Percentiles rank a stretch among this genome's conserved stretches.
Evolutionary conservation across 2,797 vertebrate genomes (phyloP).

Genomic region (Orientallactaga sibirica): DNA sequence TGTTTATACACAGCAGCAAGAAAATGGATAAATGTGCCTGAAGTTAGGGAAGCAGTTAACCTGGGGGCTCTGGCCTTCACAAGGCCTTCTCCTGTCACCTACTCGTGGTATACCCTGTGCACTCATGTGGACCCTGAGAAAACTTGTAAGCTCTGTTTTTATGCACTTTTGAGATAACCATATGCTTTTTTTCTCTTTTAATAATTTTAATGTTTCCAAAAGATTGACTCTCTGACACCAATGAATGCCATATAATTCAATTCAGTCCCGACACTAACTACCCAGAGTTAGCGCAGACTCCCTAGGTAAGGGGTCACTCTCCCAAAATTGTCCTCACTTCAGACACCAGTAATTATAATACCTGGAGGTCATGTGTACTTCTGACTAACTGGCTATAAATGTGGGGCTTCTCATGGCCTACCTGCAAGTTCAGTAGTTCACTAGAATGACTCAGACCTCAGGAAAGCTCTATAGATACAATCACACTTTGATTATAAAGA

Average conservation of each 20-base stretch:
- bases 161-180: neutral
- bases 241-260: neutral
- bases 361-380: neutral
- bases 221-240: neutral
- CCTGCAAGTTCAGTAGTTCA: neutral
- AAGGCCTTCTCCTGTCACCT: neutral
- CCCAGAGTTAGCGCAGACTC: neutral
- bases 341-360: neutral
- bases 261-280: neutral
- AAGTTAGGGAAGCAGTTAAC: neutral
- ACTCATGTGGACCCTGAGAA: neutral
- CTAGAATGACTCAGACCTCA: slow-evolving; percentile 12
- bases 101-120: neutral
- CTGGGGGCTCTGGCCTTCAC: neutral
- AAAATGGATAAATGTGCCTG: neutral
- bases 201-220: slow-evolving; percentile 1
- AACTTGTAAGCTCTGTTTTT: neutral
- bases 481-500: neutral
- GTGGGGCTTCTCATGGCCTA: neutral
- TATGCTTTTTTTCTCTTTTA: neutral
- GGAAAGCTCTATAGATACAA: neutral
- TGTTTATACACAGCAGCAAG: neutral
- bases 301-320: neutral
- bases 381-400: neutral
- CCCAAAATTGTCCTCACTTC: neutral